Evolutionary conservation across 2,888 invertebrate species (phyloP).

Genomic region (Orthosia gothica): DNA sequence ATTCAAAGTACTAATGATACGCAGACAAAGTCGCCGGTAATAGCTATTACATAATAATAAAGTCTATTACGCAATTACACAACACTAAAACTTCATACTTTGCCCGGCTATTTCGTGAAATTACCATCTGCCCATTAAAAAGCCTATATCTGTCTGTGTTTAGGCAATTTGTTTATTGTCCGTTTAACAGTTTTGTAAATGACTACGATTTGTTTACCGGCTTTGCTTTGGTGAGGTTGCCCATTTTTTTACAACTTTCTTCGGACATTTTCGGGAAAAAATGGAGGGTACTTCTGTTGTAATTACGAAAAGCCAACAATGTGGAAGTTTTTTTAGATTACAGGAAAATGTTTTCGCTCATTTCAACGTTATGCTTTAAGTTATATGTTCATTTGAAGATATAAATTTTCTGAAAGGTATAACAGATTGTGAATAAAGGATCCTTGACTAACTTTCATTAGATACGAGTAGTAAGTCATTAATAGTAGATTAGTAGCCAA

Average conservation of each 20-base stretch:
- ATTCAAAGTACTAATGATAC: too few species aligned
- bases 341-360: neutral
- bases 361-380: neutral
- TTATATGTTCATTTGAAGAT: neutral
- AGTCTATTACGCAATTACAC: slow-evolving; percentile 38
- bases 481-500: too few species aligned
- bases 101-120: slow-evolving; percentile 41
- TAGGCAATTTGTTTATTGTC: slow-evolving; percentile 52
- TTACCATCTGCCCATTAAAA: slow-evolving; percentile 40
- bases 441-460: neutral
- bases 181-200: slow-evolving; percentile 48
- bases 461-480: too few species aligned
- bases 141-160: slow-evolving; percentile 33
- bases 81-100: slow-evolving; percentile 34
- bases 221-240: slow-evolving; percentile 33
- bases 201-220: slow-evolving; percentile 51
- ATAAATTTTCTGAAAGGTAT: neutral
- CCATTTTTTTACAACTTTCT: slow-evolving; percentile 37
- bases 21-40: too few species aligned
- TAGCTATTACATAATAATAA: slow-evolving; percentile 5
- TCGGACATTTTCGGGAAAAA: slow-evolving; percentile 27
- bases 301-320: slow-evolving; percentile 35
- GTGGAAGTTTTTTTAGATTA: slow-evolving; percentile 13
- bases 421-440: neutral
- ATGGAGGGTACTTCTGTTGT: slow-evolving; percentile 21